Conservation (phyloP, 2,888 invertebrate genomes). For the Hemaris fuciformis region DNA sequence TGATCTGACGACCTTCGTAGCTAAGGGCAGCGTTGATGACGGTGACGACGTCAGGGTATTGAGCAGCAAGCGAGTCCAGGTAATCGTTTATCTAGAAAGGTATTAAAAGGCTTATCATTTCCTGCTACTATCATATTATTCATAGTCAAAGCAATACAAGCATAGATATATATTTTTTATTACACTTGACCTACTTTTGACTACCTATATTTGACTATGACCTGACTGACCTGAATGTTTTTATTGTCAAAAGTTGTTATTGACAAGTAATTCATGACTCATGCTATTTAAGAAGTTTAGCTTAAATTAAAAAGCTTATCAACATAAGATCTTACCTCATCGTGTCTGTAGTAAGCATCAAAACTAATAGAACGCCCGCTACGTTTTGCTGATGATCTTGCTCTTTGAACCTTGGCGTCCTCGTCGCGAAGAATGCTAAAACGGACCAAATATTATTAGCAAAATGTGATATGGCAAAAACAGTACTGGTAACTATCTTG, state of each 20-base stretch:
- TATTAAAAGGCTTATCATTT: not conserved
- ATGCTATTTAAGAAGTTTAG: too few species aligned
- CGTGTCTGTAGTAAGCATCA: constrained; percentile 59
- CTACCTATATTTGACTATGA: too few species aligned
- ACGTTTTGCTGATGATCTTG: constrained; percentile 40
- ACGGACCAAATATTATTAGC: not conserved
- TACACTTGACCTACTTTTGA: too few species aligned
- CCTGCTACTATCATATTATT: not conserved
- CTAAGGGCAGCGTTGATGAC: constrained; percentile 81
- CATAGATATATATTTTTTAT: too few species aligned
- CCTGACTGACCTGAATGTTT: too few species aligned
- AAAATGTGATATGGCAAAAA: not conserved
- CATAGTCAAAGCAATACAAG: not conserved
- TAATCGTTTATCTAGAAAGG: constrained; percentile 75
- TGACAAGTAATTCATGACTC: too few species aligned
- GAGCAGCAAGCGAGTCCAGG: constrained; percentile 59
- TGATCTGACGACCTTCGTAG: constrained; percentile 82
- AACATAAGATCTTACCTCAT: constrained; percentile 57
- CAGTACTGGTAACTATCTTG: not conserved
- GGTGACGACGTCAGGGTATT: constrained; percentile 73
- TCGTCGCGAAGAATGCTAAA: constrained; percentile 61
- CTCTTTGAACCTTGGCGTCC: constrained; percentile 44
- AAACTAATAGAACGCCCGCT: constrained; percentile 57
- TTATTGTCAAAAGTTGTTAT: too few species aligned
- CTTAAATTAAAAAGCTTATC: too few species aligned